A percentile compares a stretch with the other conserved stretches of the same genome.
phyloP scores from a whole-genome alignment of 2,113 vertebrate species.

The Thamnaconus septentrionalis region DNA sequence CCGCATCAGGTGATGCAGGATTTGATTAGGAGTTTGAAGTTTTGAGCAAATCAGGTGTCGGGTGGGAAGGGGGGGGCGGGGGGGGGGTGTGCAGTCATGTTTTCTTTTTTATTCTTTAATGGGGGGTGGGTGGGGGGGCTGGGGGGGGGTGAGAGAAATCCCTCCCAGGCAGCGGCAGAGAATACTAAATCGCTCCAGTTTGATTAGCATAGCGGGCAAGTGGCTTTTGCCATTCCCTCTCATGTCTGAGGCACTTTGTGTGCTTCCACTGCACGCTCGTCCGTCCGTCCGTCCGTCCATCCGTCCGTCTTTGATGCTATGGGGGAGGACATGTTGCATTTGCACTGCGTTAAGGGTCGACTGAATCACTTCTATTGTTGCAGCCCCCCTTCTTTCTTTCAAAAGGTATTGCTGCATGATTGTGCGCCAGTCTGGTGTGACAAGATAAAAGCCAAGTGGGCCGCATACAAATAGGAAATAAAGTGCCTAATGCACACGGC shows the following conservation, averaged over 20 bases:
- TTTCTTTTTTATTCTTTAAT: conserved; percentile 48
- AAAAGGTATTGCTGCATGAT: conserved; percentile 11
- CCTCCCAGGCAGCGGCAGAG: conserved; percentile 24
- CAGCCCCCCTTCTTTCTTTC: background rate
- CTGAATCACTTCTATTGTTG: conserved; percentile 18
- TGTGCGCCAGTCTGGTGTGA: conserved; percentile 8
- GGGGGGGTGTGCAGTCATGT: conserved; percentile 30
- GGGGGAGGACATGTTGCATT: too few relatives aligned
- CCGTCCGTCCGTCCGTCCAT: too few relatives aligned
- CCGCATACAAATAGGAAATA: conserved; percentile 9
- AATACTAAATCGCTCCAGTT: conserved; percentile 38
- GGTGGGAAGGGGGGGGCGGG: too few relatives aligned
- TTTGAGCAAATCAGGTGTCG: conserved; percentile 46
- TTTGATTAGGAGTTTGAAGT: conserved; percentile 58
- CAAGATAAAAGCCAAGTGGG: conserved; percentile 24
- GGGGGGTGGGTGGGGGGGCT: background rate
- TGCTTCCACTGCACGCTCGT: background rate
- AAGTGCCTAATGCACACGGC: background rate
- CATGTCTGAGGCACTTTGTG: conserved; percentile 22
- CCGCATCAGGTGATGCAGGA: conserved; percentile 51
- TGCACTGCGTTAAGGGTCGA: conserved; percentile 5
- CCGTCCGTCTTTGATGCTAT: too few relatives aligned
- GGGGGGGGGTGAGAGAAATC: conserved; percentile 7
- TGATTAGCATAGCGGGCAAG: conserved; percentile 37
- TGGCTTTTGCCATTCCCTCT: conserved; percentile 29